Conservation (phyloP, 2,113 vertebrate species). For the Trematocara stigmaticum region DNA sequence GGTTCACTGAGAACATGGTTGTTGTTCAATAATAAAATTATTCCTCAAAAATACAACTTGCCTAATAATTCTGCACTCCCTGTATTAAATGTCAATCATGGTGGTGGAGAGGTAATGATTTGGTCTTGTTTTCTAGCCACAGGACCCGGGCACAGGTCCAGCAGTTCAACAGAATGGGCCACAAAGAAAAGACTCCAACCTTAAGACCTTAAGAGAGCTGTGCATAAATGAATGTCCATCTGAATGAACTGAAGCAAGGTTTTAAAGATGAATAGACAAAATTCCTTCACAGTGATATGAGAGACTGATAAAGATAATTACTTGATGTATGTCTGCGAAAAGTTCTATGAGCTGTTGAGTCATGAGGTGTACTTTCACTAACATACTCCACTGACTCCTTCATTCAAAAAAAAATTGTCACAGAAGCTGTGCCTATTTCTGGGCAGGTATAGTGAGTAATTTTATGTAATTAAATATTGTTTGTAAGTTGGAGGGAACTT, state of each 20-base stretch:
- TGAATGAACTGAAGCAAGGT: neutral
- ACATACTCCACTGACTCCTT: neutral
- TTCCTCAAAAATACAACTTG: too few relatives aligned
- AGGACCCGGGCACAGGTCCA: neutral
- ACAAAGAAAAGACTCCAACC: neutral
- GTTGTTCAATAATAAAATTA: too few relatives aligned
- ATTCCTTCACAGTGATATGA: neutral
- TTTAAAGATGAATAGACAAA: neutral
- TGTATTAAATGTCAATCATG: neutral
- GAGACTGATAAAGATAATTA: neutral
- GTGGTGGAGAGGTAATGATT: neutral
- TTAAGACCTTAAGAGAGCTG: neutral
- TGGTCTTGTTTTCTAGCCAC: neutral
- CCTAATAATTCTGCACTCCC: too few relatives aligned
- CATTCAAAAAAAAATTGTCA: rapidly evolving
- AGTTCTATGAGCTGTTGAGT: neutral
- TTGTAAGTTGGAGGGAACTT: neutral
- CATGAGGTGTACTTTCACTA: neutral
- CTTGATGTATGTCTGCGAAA: rapidly evolving
- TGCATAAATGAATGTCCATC: rapidly evolving
- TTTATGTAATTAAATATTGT: neutral
- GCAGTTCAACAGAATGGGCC: neutral
- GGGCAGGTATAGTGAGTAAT: neutral
- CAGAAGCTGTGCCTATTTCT: neutral
- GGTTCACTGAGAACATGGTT: too few relatives aligned